phyloP scores from a whole-genome alignment of 2,113 vertebrate species.

The Petroica traversi region DNA sequence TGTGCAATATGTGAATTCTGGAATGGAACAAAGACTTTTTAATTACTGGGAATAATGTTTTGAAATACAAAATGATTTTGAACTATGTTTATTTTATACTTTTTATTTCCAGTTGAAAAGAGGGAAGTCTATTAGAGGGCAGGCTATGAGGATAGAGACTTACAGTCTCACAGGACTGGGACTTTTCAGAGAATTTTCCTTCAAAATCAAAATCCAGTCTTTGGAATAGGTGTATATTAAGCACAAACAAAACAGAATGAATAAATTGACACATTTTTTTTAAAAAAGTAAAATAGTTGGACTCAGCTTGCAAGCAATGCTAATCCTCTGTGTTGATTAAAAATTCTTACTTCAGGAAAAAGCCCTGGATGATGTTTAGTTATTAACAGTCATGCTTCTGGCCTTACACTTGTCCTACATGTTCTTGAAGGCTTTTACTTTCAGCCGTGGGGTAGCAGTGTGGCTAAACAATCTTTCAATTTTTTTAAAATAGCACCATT shows the following conservation, averaged over 20 bases:
- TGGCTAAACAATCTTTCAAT: background rate
- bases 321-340: background rate
- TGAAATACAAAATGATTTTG: background rate
- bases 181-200: background rate
- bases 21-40: background rate
- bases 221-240: background rate
- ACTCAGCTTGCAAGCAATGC: background rate
- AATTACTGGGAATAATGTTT: background rate
- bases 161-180: background rate
- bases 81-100: background rate
- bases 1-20: background rate
- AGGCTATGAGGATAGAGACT: background rate
- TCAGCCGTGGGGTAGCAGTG: background rate
- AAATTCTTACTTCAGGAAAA: background rate
- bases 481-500: background rate
- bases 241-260: accelerated
- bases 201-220: background rate
- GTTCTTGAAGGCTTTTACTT: background rate
- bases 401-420: background rate
- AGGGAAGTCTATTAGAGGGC: background rate
- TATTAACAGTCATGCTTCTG: background rate
- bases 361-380: background rate
- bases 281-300: background rate
- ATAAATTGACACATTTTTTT: background rate
- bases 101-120: background rate